A percentile compares a stretch with the other conserved stretches of the same genome.
These are phyloP conservation scores for Willisornis vidua DNA, from an alignment of 2,113 vertebrate species.

Conservation along the genomic window DNA sequence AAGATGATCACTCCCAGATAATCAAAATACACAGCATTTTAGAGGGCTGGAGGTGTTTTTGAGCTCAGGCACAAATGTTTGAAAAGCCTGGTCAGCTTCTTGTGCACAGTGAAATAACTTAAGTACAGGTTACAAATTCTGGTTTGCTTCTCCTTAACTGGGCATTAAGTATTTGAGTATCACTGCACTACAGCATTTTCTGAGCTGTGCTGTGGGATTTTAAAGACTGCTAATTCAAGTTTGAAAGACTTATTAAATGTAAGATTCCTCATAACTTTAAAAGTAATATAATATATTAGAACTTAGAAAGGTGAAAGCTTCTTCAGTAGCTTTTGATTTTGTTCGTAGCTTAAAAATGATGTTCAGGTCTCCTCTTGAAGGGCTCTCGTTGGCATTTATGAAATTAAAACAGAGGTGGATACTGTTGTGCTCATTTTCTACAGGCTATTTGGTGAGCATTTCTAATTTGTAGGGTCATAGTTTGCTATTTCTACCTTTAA, in stretches of 20 bases:
- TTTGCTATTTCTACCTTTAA: constrained; percentile 15
- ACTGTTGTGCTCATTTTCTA: neutral
- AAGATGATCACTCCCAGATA: neutral
- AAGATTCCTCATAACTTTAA: neutral
- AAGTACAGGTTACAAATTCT: neutral
- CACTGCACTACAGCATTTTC: neutral
- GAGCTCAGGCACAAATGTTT: neutral
- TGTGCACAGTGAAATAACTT: neutral
- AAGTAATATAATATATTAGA: neutral
- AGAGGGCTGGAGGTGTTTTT: neutral
- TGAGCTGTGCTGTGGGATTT: neutral
- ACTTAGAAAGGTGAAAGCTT: neutral
- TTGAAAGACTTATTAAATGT: neutral
- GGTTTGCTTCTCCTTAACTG: neutral
- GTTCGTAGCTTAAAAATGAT: neutral
- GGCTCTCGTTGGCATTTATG: neutral
- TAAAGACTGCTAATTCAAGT: neutral
- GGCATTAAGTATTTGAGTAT: neutral
- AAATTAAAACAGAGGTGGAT: neutral
- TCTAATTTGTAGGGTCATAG: neutral
- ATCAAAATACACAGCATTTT: neutral
- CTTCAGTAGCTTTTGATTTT: constrained; percentile 19
- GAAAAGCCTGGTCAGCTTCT: neutral
- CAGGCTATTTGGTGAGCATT: constrained; percentile 1
- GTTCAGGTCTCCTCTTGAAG: neutral